These are phyloP conservation scores for Pristionchus exspectatus DNA, from an alignment of 2,888 invertebrate species.

Conservation along the genomic window DNA sequence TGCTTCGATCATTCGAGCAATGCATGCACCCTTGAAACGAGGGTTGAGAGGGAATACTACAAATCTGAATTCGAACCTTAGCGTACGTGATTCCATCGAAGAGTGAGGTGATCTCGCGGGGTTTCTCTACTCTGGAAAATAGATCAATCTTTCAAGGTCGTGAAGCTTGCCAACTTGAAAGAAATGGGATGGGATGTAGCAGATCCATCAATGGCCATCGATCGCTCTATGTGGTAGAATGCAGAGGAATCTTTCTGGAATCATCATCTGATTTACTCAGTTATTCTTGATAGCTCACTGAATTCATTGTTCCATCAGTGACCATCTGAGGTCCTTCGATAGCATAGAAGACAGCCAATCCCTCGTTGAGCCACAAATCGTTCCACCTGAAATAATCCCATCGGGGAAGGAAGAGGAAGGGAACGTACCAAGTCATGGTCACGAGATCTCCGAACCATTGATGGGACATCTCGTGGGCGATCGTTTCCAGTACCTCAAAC, in stretches of 20 bases:
- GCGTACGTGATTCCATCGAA: slow-evolving; percentile 92
- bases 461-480: slow-evolving; percentile 94
- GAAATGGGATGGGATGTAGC: slow-evolving; percentile 54
- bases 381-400: slow-evolving; percentile 61
- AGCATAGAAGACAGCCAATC: slow-evolving; percentile 74
- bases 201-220: slow-evolving; percentile 16
- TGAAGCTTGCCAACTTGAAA: not conserved
- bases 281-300: not conserved
- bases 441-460: slow-evolving; percentile 80
- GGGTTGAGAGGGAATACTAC: not conserved
- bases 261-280: not conserved
- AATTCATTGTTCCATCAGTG: slow-evolving; percentile 33
- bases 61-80: slow-evolving; percentile 83
- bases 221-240: slow-evolving; percentile 5
- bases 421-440: slow-evolving; percentile 79
- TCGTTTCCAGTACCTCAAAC: slow-evolving; percentile 85
- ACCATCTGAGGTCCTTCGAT: slow-evolving; percentile 53
- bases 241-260: slow-evolving; percentile 42
- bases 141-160: not conserved
- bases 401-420: not conserved
- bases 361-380: slow-evolving; percentile 79
- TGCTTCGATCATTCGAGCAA: slow-evolving; percentile 70
- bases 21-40: slow-evolving; percentile 60
- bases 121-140: slow-evolving; percentile 44
- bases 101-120: slow-evolving; percentile 45